Evolutionary conservation across 2,113 vertebrate species (phyloP).

Genomic region (Bucco capensis): DNA sequence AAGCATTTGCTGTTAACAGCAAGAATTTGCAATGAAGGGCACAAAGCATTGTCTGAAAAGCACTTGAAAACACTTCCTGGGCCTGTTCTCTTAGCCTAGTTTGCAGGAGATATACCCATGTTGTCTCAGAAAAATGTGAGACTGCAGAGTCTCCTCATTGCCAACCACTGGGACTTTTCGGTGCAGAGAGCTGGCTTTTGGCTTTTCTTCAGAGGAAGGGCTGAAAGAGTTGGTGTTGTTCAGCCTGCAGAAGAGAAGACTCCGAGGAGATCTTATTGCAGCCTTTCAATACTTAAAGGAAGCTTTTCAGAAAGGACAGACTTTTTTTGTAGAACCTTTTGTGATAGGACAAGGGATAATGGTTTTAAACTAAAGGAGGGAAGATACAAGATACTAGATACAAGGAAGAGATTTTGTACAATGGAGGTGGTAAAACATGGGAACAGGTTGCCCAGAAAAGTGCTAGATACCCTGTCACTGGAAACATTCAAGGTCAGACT

Average conservation of each 20-base stretch:
- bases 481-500: background rate
- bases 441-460: background rate
- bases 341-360: rapidly evolving
- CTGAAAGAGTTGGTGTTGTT: background rate
- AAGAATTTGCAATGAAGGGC: background rate
- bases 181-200: background rate
- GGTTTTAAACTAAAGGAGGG: background rate
- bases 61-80: background rate
- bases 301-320: background rate
- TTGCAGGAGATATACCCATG: background rate
- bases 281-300: background rate
- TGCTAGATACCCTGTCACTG: background rate
- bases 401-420: background rate
- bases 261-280: background rate
- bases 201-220: background rate
- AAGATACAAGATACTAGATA: background rate
- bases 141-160: background rate
- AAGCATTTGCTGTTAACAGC: background rate
- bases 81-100: background rate
- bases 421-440: background rate
- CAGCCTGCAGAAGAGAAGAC: background rate
- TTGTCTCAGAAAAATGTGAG: background rate
- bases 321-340: background rate
- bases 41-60: background rate
- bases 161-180: background rate